Base-by-base conservation (phyloP, 1,140 invertebrate genomes). In the Schmidtea mediterranea region DNA sequence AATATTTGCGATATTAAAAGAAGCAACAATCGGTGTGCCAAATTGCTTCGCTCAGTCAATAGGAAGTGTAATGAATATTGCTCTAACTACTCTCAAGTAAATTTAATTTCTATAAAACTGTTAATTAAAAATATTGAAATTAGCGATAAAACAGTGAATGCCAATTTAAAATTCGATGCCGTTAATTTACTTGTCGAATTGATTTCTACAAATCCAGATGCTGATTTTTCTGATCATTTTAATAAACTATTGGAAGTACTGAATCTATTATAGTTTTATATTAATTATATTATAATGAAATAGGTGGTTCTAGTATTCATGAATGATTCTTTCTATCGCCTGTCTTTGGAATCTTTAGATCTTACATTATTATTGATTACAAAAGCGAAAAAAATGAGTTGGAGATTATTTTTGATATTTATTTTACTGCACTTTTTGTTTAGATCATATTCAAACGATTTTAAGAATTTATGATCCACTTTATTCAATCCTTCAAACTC, bases 151-250 rank as follows among this genome's bases (percentile, higher is more conserved):
- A 82, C 80, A 58, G 82, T 83, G 0, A 84, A 80, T 23, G 89
- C 83, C 41, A 92, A 89, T 57, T 94, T 95, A 82, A 94, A 94
- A 70, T 94, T 95, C 53, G 87, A 94, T 58, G 83, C 87, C 0
- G 65, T 97, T 49, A 76, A 81, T 39, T 97, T 97, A 66, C 69
- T 95, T 5, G 77, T 84, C 61, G 80, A 78, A 54, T 64, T 92
- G 46, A 62, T 94, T 22, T 73, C 75, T 26, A 78, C 80, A 5
- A 87, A 95, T 66, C 73, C 73, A 38, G 75, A 79, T 0, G 15
- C 71, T 73, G 58, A 72, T 22, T 61, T 80, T 8, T 80, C 82
- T 56, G 75, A 78, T 60, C 70, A 72, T 15, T 79, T 90, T 58
- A 77, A 90, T 58, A 67, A 32, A 32, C 26, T 32, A 6, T 6